These are phyloP conservation scores for Helogale parvula DNA, from an alignment of 2,113 vertebrate species.

Conservation along the genomic window DNA sequence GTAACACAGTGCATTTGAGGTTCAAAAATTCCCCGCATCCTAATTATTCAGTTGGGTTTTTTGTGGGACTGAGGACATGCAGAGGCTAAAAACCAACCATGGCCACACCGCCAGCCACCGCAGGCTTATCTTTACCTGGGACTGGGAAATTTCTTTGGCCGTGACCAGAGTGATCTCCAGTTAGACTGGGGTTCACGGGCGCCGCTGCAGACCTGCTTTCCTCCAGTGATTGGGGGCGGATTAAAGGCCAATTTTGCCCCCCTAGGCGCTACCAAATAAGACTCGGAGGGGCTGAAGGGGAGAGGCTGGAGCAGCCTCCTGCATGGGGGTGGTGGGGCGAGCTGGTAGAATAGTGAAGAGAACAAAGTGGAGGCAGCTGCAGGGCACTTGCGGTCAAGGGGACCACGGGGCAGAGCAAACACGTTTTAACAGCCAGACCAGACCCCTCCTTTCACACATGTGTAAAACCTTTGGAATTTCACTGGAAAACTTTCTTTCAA, in stretches of 20 bases:
- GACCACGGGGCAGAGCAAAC: neutral
- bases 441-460: slow-evolving; percentile 51
- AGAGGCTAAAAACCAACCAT: neutral
- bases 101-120: too few relatives aligned
- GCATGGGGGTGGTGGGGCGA: rapidly evolving
- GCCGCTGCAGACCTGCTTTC: neutral
- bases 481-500: slow-evolving; percentile 59
- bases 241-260: neutral
- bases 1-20: rapidly evolving
- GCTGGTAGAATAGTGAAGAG: neutral
- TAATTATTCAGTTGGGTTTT: neutral
- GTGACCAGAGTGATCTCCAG: rapidly evolving
- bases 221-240: neutral
- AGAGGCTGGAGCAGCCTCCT: neutral
- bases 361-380: neutral
- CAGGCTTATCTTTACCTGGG: neutral
- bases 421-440: neutral
- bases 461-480: slow-evolving; percentile 71
- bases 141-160: too few relatives aligned
- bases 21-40: neutral
- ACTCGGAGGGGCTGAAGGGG: neutral
- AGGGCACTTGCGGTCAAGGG: neutral
- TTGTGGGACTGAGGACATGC: rapidly evolving
- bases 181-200: rapidly evolving
- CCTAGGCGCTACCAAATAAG: neutral